Evolutionary conservation across 1,140 invertebrate species (phyloP).

Genomic region (Drosophila simulans): DNA sequence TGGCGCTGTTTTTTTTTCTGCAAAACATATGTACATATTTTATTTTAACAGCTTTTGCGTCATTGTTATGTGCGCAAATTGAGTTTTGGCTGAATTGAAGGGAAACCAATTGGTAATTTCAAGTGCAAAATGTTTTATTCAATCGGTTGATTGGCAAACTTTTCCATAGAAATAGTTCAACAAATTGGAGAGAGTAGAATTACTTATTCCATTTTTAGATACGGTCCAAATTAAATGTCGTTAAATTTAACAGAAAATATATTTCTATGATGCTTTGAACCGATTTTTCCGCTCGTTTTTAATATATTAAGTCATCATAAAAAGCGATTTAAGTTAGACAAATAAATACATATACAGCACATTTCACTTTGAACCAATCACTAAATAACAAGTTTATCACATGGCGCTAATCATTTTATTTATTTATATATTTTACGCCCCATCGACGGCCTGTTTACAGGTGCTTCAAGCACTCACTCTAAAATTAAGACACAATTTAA

Average conservation of each 20-base stretch:
- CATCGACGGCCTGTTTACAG: slow-evolving; percentile 49
- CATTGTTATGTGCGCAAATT: slow-evolving; percentile 17
- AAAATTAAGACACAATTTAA: slow-evolving; percentile 49
- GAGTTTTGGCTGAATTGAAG: slow-evolving; percentile 29
- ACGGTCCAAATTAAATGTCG: background rate
- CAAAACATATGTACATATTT: slow-evolving; percentile 38
- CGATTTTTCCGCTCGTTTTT: no score
- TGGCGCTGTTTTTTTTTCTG: slow-evolving; percentile 14
- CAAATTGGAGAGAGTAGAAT: background rate
- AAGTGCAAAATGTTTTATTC: slow-evolving; percentile 39
- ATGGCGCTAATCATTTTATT: slow-evolving; percentile 45
- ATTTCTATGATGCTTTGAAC: background rate
- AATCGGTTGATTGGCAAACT: slow-evolving; percentile 10
- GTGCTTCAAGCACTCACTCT: background rate
- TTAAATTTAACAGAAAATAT: background rate
- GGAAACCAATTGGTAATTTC: slow-evolving; percentile 20
- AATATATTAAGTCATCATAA: no score
- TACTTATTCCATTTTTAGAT: background rate
- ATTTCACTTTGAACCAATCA: background rate
- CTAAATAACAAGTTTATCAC: slow-evolving; percentile 3
- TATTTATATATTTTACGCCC: slow-evolving; percentile 20
- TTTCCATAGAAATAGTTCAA: slow-evolving; percentile 11
- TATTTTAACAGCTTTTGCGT: slow-evolving; percentile 31
- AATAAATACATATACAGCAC: background rate
- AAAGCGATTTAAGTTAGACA: background rate